Base-by-base conservation (phyloP, 2,797 vertebrate genomes). In the Falco columbarius region DNA sequence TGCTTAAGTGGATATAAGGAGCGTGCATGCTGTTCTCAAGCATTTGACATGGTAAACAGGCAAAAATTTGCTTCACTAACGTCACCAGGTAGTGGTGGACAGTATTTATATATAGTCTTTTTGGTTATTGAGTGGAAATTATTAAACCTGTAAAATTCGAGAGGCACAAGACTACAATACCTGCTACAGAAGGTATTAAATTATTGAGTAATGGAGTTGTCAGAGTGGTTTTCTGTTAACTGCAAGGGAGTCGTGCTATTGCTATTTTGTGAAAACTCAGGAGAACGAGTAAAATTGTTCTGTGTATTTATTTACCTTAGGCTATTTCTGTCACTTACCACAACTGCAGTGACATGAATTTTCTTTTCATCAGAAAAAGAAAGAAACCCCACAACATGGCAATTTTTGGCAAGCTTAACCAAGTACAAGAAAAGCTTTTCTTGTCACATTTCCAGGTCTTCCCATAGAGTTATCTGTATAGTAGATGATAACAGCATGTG, bases 1-100 rank as follows among this genome's bases (percentile, higher is more conserved):
- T 97, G 86, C 88, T 94, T 90, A 88, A 96, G 91, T 88, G 91
- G 67, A 22, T 91, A 58, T 84, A 87, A 93, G 94, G 72, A 79
- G 81, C 5, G 7, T 72, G 82, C 63, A 55, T 7, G 26, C 77
- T 90, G 79, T 93, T 93, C 86, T 92, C 76, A 44, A 90, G 71
- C 74, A 81, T 91, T 44, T 88, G 49, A 83, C 58, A 27, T 46
- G 40, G 68, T 73, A 86, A 96, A 93, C 51, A 89, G 89, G 72
- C 34, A 79, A 72, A 86, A 81, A 74, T 63, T 47, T 75, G 40
- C 82, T 92, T 85, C 51, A 34, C 14, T 92, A 61, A 81, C 70
- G 91, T 89, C 83, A 74, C 66, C 49, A 80, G 55, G 46, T 68
- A 85, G 70, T 15, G 8, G 23, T 68, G 61, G 68, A 55, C 42